These are phyloP conservation scores for Heterotis niloticus DNA, from an alignment of 2,113 vertebrate genomes.

Conservation along the genomic window DNA sequence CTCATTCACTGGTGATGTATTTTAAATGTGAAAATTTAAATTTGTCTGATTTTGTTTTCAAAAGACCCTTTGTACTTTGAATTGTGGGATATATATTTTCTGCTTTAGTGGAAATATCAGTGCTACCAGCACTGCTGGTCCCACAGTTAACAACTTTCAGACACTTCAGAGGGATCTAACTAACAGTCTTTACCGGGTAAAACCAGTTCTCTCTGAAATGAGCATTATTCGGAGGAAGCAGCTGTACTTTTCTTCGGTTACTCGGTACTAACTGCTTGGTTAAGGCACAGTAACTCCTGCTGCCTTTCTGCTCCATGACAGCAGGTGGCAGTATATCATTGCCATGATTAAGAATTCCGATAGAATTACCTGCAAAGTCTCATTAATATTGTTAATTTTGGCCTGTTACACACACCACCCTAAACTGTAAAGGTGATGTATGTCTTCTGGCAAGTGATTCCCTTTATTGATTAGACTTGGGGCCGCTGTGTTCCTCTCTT, in stretches of 20 bases:
- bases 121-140: too few relatives aligned
- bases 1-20: too few relatives aligned
- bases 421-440: too few relatives aligned
- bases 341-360: not conserved
- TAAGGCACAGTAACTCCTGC: not conserved
- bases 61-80: too few relatives aligned
- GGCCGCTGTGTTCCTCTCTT: conserved; percentile 4
- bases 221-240: not conserved
- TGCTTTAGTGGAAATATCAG: too few relatives aligned
- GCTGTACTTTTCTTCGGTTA: not conserved
- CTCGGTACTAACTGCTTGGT: too few relatives aligned
- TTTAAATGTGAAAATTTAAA: too few relatives aligned
- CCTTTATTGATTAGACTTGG: not conserved
- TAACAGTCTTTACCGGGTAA: not conserved
- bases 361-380: too few relatives aligned
- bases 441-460: not conserved
- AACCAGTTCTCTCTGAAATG: not conserved
- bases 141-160: not conserved
- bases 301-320: conserved; percentile 33
- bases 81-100: too few relatives aligned
- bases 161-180: not conserved
- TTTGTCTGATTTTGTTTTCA: too few relatives aligned
- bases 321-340: conserved; percentile 46
- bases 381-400: too few relatives aligned
- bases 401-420: too few relatives aligned